These are phyloP conservation scores for Mugil cephalus DNA, from an alignment of 2,113 vertebrate species.

Conservation along the genomic window DNA sequence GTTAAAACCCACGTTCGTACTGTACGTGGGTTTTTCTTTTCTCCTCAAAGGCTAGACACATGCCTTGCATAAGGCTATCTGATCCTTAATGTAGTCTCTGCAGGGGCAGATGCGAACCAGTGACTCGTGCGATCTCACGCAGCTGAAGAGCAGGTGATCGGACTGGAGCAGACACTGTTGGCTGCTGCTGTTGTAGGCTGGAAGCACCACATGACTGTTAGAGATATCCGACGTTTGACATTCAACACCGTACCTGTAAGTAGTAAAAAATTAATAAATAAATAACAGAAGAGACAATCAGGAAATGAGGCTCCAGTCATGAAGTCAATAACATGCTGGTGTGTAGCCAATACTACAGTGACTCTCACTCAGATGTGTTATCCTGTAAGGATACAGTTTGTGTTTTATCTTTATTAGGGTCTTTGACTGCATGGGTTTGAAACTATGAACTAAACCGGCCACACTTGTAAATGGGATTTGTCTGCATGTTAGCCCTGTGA, in stretches of 20 bases:
- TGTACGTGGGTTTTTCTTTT: not conserved
- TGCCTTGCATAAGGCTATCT: conserved; percentile 89
- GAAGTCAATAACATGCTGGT: too few relatives aligned
- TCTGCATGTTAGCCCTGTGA: too few relatives aligned
- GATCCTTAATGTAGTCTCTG: conserved; percentile 93
- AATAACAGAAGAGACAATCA: not conserved
- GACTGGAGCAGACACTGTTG: conserved; percentile 90
- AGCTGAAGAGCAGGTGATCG: conserved; percentile 88
- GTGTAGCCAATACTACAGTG: not conserved
- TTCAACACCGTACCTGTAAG: conserved; percentile 83
- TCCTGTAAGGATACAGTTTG: too few relatives aligned
- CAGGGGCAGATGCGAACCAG: conserved; percentile 89
- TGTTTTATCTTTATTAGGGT: too few relatives aligned
- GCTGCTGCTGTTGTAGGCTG: conserved; percentile 82
- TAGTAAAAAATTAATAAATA: not conserved
- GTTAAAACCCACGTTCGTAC: not conserved
- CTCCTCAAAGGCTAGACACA: conserved; percentile 76
- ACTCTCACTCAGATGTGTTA: not conserved
- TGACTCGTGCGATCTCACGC: conserved; percentile 84
- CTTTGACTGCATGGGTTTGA: too few relatives aligned
- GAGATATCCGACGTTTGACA: conserved; percentile 87
- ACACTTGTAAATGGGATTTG: too few relatives aligned
- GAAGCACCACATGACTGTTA: conserved; percentile 84
- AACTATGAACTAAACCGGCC: too few relatives aligned
- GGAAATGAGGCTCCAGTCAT: not conserved